Evolutionary conservation across 2,113 vertebrate species (phyloP), one percentile per base, ranked within the genome.

Genomic region (Gallinago media): DNA sequence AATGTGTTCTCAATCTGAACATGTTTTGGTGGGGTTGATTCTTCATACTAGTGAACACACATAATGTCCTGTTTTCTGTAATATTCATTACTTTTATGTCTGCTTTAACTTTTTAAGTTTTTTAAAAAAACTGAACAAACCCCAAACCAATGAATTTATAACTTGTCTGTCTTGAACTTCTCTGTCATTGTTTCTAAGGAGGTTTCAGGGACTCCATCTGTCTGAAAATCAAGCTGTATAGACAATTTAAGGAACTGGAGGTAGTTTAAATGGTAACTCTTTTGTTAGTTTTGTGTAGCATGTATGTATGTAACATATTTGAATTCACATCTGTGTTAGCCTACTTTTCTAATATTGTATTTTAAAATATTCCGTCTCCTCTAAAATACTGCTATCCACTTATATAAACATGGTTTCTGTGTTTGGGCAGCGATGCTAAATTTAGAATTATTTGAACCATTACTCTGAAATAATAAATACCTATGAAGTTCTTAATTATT

Each of bases 121-220:
- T 32, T 36, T 82, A 67, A 49, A 32, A 34, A 15, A 46, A 18
- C 13, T 15, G 40, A 34, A 23, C 5, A 71, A 88, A 1, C 4
- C 6, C 34, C 22, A 36, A 50, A 4, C 10, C 11, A 9, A 0
- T 38, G 8, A 46, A 12, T 86, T 80, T 47, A 74, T 17, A 42
- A 12, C 4, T 89, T 0, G 3, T 0, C 0, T 47, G 6, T 50
- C 18, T 50, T 44, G 20, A 75, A 32, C 22, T 38, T 74, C 27
- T 32, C 42, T 66, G 3, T 68, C 27, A 8, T 32, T 59, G 13
- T 46, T 17, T 34, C 9, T 73, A 58, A 50, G 34, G 49, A 65
- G 32, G 10, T 85, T 72, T 81, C 42, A 71, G 74, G n/a, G 63
- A 67, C 14, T 74, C 2, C 1, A 2, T 59, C 12, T 11, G 27